Percentiles rank a stretch among this genome's conserved stretches.
Evolutionary conservation across 2,113 vertebrate genomes (phyloP).

Genomic region (Stegostoma tigrinum): DNA sequence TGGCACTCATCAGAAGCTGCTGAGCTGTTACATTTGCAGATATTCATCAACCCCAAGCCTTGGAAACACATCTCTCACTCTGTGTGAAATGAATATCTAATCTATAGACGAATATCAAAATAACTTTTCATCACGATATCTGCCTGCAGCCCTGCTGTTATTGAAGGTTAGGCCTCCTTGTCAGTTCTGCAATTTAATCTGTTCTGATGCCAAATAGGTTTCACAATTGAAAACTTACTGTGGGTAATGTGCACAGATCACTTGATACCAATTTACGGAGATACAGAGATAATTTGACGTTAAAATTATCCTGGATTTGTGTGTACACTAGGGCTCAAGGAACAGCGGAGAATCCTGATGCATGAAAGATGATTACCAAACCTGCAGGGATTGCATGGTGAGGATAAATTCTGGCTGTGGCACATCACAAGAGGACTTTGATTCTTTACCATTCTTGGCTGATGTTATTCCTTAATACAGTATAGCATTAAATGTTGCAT

Average conservation of each 20-base stretch:
- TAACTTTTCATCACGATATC: neutral
- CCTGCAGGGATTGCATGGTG: neutral
- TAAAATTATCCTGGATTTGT: neutral
- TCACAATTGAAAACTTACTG: neutral
- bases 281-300: neutral
- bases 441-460: neutral
- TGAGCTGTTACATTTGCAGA: too few relatives aligned
- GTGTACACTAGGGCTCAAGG: neutral
- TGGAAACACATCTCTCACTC: conserved; percentile 8
- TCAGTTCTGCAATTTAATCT: neutral
- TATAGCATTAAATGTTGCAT: neutral
- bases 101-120: neutral
- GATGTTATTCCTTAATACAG: neutral
- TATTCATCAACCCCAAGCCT: neutral
- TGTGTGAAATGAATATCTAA: neutral
- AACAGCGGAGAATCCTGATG: neutral
- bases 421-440: neutral
- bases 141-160: neutral
- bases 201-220: neutral
- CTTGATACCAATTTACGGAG: neutral
- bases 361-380: neutral
- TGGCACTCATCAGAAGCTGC: neutral
- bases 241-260: neutral
- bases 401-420: neutral
- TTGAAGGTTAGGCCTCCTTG: neutral